Percentiles rank a stretch among this genome's conserved stretches.
Evolutionary conservation across 2,888 invertebrate species (phyloP).

Genomic region (Agriopis marginaria): DNA sequence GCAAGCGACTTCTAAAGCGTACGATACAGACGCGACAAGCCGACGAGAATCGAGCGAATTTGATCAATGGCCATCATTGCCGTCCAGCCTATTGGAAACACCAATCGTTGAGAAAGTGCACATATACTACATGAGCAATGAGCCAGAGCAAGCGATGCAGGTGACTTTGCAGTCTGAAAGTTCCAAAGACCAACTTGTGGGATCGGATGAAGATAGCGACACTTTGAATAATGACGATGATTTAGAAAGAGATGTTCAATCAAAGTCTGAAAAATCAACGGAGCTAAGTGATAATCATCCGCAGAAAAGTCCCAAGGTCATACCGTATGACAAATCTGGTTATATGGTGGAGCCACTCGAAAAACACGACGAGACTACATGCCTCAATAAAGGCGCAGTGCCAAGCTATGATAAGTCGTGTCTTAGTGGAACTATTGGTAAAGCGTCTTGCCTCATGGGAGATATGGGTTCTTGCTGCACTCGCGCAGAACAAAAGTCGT

Average conservation of each 20-base stretch:
- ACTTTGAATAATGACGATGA: constrained; percentile 89
- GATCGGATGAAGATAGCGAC: constrained; percentile 89
- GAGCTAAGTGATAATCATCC: constrained; percentile 70
- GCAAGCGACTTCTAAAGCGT: constrained; percentile 68
- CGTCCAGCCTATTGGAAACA: constrained; percentile 90
- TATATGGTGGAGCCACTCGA: constrained; percentile 84
- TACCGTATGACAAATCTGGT: constrained; percentile 81
- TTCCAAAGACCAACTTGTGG: constrained; percentile 87
- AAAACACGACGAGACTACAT: constrained; percentile 71
- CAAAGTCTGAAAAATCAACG: constrained; percentile 74
- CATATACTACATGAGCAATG: constrained; percentile 92
- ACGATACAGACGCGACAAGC: constrained; percentile 58
- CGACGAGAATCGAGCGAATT: constrained; percentile 88
- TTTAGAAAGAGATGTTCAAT: constrained; percentile 83
- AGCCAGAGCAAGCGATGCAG: constrained; percentile 92
- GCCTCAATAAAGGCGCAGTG: constrained; percentile 74
- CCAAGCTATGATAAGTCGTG: constrained; percentile 82
- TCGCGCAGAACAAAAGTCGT: constrained; percentile 74
- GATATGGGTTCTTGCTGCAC: constrained; percentile 81
- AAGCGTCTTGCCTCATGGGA: constrained; percentile 79
- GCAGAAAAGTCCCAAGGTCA: constrained; percentile 68
- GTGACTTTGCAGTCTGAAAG: constrained; percentile 90
- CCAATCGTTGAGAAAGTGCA: constrained; percentile 92
- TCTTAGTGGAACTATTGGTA: constrained; percentile 79
- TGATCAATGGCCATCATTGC: constrained; percentile 94